These are phyloP conservation scores for Thunnus maccoyii DNA, from an alignment of 2,113 vertebrate genomes.

Conservation along the genomic window DNA sequence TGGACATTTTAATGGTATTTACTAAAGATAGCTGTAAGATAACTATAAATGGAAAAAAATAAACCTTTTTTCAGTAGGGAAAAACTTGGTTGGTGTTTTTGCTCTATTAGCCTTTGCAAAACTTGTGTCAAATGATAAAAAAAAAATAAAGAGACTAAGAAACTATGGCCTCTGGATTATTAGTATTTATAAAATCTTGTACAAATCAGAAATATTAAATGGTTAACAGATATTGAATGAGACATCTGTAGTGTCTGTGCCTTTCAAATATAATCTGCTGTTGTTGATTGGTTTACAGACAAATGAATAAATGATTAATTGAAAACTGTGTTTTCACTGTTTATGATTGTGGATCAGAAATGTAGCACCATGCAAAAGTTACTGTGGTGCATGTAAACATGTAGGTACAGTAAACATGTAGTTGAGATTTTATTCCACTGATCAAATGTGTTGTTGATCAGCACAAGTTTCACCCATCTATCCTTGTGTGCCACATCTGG, in stretches of 20 bases:
- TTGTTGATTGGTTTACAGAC: too few relatives aligned
- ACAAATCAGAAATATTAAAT: neutral
- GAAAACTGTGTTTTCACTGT: neutral
- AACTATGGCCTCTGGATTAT: neutral
- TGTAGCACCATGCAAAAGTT: neutral
- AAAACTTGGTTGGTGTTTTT: neutral
- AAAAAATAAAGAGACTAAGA: conserved; percentile 25
- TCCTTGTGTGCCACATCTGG: neutral
- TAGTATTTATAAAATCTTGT: neutral
- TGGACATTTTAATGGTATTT: neutral
- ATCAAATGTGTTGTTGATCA: neutral
- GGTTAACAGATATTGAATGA: neutral
- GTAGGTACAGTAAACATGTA: neutral
- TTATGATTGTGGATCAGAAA: neutral
- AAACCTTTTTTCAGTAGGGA: neutral
- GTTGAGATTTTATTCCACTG: neutral
- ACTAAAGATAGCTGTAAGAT: neutral
- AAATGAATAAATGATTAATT: too few relatives aligned
- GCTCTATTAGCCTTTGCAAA: neutral
- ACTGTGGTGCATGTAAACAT: neutral
- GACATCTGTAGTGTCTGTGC: neutral
- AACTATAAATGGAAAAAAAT: too few relatives aligned
- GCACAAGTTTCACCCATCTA: neutral
- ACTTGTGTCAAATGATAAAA: neutral
- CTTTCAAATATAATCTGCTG: too few relatives aligned